phyloP scores from a whole-genome alignment of 2,888 invertebrate genomes.

The Hetaerina titia region DNA sequence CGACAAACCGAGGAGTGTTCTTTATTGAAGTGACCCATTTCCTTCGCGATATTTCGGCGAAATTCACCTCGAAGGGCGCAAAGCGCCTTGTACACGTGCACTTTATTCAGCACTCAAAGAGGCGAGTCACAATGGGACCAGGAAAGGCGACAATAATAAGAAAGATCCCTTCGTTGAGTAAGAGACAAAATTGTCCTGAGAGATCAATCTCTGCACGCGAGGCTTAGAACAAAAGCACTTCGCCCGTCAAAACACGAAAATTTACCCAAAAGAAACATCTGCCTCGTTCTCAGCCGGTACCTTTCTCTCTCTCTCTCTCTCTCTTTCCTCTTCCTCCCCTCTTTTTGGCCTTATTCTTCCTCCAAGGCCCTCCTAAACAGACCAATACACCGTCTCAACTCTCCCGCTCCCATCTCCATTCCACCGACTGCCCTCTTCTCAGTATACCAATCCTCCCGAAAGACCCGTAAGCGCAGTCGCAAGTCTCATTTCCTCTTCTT shows the following conservation, averaged over 20 bases:
- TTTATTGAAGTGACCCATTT: background rate
- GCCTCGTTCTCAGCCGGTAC: conserved; percentile 5
- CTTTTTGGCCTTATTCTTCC: background rate
- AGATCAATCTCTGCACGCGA: conserved; percentile 61
- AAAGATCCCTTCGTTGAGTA: background rate
- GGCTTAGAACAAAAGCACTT: conserved; percentile 46
- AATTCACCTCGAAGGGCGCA: background rate
- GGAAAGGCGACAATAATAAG: background rate
- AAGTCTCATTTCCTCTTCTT: background rate
- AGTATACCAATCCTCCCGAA: background rate
- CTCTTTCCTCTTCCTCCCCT: background rate
- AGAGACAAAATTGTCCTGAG: background rate
- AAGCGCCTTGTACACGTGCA: background rate
- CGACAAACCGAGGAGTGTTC: background rate
- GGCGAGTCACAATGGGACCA: background rate
- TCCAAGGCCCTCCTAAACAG: background rate
- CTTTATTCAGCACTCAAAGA: background rate
- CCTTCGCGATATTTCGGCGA: background rate
- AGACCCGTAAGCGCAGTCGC: too few species aligned
- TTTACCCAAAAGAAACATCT: conserved; percentile 21
- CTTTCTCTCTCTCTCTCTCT: background rate
- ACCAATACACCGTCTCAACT: background rate
- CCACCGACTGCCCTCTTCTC: background rate
- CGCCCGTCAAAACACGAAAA: conserved; percentile 38
- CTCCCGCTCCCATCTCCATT: background rate